Conservation (phyloP, 2,888 invertebrate genomes). For the Blastobasis lacticolella region DNA sequence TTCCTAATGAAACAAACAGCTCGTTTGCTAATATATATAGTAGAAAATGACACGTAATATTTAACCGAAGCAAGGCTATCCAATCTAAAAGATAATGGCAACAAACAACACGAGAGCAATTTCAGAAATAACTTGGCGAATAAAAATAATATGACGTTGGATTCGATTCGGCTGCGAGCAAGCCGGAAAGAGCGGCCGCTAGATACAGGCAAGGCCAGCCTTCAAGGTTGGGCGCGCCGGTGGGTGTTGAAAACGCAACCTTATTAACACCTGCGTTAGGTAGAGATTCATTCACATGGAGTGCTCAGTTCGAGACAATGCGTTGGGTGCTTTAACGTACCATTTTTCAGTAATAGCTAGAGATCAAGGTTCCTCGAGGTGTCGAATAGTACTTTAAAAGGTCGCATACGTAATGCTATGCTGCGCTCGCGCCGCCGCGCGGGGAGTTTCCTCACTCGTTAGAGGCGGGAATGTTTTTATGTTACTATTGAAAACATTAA, state of each 20-base stretch:
- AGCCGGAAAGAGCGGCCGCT: constrained; percentile 71
- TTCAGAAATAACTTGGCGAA: constrained; percentile 15
- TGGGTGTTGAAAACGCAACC: constrained; percentile 10
- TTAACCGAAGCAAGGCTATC: too few relatives aligned
- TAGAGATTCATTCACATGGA: neutral
- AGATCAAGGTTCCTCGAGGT: constrained; percentile 53
- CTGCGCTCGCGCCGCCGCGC: too few relatives aligned
- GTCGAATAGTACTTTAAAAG: constrained; percentile 9
- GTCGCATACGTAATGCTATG: constrained; percentile 3
- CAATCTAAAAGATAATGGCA: neutral
- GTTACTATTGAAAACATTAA: too few relatives aligned
- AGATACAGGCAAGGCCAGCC: constrained; percentile 65
- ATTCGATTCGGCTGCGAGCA: constrained; percentile 56
- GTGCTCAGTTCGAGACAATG: constrained; percentile 47
- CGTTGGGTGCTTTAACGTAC: constrained; percentile 63
- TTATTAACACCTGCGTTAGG: constrained; percentile 10
- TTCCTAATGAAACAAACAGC: too few relatives aligned
- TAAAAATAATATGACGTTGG: constrained; percentile 56
- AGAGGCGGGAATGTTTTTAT: too few relatives aligned
- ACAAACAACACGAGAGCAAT: neutral
- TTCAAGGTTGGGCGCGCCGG: constrained; percentile 41
- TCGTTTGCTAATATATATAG: too few relatives aligned
- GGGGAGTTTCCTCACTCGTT: too few relatives aligned
- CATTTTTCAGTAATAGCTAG: constrained; percentile 69
- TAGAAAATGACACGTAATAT: too few relatives aligned